Evolutionary conservation across 2,113 vertebrate genomes (phyloP), one percentile per base, ranked within the genome.

Genomic region (Tragulus kanchil): DNA sequence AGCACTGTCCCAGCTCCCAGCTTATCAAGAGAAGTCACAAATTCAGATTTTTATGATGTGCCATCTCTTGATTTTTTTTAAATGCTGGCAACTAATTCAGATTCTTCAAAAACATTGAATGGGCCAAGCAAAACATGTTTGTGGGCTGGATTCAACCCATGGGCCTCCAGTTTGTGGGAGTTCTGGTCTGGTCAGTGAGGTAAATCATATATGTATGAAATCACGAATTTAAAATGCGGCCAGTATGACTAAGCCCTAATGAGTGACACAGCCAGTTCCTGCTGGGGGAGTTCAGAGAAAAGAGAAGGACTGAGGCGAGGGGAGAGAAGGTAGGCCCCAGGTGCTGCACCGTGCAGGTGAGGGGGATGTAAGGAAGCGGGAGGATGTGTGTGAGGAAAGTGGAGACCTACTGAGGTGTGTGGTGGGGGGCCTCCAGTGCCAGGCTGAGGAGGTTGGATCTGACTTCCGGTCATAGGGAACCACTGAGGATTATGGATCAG

Each of bases 161-260:
- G n/a, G 61, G 45, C 77, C 94, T 94, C 89, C 61, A 95, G 16
- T 78, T 65, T 59, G 4, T 36, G 58, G 54, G 17, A 88, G 14
- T 65, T 94, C 54, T 90, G 52, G 64, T 85, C 67, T 93, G 48
- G 48, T 83, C 67, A 93, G 65, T 96, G 90, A 97, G 77, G 77
- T 96, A 94, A 92, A 95, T 95, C 56, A 94, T 64, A 92, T 85
- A 65, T 78, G 81, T 81, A 94, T 97, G 85, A 96, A 94, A 92
- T 90, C 85, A 92, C 82, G 88, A 19, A 71, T 83, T 86, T 85
- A 83, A 96, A 93, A 91, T 73, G 78, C 8, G 54, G 42, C 50
- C 77, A 71, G 9, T 56, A 58, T 89, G 82, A 93, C 82, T 93
- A 71, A 95, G 21, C 21, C 85, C 17, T 94, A 65, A 54, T 85